These are phyloP conservation scores for Oplegnathus fasciatus DNA, from an alignment of 2,113 vertebrate species.

Conservation along the genomic window DNA sequence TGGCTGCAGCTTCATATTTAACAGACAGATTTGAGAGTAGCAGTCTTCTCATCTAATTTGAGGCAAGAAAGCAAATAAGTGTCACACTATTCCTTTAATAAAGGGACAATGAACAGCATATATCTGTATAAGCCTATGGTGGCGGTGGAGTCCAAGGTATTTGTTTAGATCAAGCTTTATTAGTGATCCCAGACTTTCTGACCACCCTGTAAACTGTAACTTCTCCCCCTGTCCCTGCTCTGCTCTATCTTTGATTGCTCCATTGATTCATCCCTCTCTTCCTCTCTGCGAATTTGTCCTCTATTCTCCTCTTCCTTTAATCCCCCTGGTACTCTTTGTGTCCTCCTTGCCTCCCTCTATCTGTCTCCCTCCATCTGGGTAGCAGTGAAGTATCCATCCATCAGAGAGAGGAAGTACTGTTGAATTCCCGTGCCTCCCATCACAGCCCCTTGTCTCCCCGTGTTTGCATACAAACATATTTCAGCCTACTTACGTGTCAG, in stretches of 20 bases:
- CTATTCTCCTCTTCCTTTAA: background rate
- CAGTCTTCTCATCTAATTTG: background rate
- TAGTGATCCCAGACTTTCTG: background rate
- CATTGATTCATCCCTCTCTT: background rate
- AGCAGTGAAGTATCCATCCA: slow-evolving; percentile 69
- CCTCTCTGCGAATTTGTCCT: slow-evolving; percentile 17
- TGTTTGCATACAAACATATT: slow-evolving; percentile 77
- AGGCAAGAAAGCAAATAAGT: background rate
- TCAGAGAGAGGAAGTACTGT: slow-evolving; percentile 61
- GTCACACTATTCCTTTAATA: background rate
- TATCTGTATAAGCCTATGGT: background rate
- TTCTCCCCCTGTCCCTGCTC: background rate
- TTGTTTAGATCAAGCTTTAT: background rate
- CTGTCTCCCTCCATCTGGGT: slow-evolving; percentile 54
- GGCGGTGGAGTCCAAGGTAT: background rate
- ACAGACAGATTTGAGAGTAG: background rate
- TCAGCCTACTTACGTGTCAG: slow-evolving; percentile 72
- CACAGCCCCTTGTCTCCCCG: slow-evolving; percentile 46
- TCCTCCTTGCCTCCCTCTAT: slow-evolving; percentile 22
- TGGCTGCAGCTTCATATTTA: background rate
- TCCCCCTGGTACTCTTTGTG: background rate
- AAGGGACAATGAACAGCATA: background rate
- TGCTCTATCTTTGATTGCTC: background rate
- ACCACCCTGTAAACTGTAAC: background rate
- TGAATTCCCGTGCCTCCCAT: slow-evolving; percentile 76